phyloP scores from a whole-genome alignment of 2,888 invertebrate genomes.

The Galeopsomyia nigrocyanea region DNA sequence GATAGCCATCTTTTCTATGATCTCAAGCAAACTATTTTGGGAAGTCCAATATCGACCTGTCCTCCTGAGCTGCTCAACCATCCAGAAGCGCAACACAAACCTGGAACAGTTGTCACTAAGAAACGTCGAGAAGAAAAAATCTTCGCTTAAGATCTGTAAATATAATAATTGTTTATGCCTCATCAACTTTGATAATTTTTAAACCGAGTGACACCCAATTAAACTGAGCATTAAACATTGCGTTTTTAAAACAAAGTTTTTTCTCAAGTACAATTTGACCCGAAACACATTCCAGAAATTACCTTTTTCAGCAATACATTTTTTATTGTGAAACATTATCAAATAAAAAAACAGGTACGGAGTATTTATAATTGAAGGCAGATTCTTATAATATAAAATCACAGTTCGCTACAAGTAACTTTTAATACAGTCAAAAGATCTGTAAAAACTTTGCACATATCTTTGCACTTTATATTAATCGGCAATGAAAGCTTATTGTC shows the following conservation, averaged over 20 bases:
- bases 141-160: slow-evolving; percentile 78
- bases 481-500: neutral
- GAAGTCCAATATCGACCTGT: slow-evolving; percentile 93
- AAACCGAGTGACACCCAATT: neutral
- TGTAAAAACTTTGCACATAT: neutral
- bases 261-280: neutral
- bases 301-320: too few relatives aligned
- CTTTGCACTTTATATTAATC: too few relatives aligned
- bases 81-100: slow-evolving; percentile 98
- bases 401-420: slow-evolving; percentile 4
- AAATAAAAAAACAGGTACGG: slow-evolving; percentile 15
- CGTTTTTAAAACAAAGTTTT: neutral
- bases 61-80: slow-evolving; percentile 98
- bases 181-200: too few relatives aligned
- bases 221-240: slow-evolving; percentile 1
- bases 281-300: too few relatives aligned
- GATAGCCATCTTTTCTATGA: slow-evolving; percentile 97
- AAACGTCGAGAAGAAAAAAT: slow-evolving; percentile 95
- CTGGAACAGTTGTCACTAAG: slow-evolving; percentile 94
- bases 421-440: neutral
- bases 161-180: neutral
- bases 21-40: slow-evolving; percentile 89
- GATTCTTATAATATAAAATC: slow-evolving; percentile 10
- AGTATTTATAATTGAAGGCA: neutral
- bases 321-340: slow-evolving; percentile 1